Conservation (phyloP, 2,113 vertebrate genomes). For the Hipposideros armiger region DNA sequence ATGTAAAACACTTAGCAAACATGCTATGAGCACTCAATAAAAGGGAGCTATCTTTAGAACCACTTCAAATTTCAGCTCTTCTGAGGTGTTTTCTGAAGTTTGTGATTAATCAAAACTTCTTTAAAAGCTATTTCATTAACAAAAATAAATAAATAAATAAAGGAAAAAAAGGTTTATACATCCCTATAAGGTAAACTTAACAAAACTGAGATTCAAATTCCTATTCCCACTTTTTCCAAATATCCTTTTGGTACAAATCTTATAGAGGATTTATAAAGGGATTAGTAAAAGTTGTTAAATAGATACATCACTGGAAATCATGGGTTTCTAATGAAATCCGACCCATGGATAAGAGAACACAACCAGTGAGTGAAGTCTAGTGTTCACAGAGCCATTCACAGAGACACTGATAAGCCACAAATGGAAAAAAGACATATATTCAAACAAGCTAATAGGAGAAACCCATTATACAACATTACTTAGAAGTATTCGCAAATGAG, state of each 20-base stretch:
- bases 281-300: not conserved
- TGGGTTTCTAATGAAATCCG: not conserved
- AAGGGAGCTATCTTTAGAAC: not conserved
- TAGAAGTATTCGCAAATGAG: slow-evolving; percentile 48
- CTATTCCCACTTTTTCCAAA: not conserved
- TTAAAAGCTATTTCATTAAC: not conserved
- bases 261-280: not conserved
- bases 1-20: slow-evolving; percentile 12
- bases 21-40: not conserved
- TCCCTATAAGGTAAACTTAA: slow-evolving; percentile 16
- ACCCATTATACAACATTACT: not conserved
- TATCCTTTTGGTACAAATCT: not conserved
- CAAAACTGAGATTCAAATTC: slow-evolving; percentile 26
- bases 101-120: not conserved
- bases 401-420: not conserved
- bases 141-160: not conserved
- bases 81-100: not conserved
- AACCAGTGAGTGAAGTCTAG: not conserved
- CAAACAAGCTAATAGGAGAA: slow-evolving; percentile 49
- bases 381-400: not conserved
- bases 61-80: not conserved
- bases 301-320: not conserved
- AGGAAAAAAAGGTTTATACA: not conserved
- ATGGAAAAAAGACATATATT: not conserved
- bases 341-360: not conserved